Conservation (phyloP, 64 coral and sea anemone species). For the Anthopleura sola region DNA sequence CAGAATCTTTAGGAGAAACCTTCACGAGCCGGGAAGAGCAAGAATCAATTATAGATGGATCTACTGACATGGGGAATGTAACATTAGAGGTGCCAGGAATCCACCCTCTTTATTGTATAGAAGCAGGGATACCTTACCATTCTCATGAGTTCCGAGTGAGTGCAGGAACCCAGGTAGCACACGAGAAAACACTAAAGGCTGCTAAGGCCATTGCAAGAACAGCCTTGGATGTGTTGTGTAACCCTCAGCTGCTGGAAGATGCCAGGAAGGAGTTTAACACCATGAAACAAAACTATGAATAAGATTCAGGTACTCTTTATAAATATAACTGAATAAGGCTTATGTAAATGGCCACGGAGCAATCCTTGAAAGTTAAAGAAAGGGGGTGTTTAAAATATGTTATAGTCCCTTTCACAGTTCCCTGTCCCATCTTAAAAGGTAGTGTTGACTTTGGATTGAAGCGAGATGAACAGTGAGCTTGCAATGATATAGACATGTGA, state of each 20-base stretch:
- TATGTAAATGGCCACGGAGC: too few species aligned
- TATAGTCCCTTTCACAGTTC: too few species aligned
- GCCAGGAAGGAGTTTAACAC: constrained; percentile 39
- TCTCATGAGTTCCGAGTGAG: constrained; percentile 48
- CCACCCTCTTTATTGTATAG: constrained; percentile 57
- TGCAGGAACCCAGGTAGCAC: constrained; percentile 39
- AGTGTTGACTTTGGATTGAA: too few species aligned
- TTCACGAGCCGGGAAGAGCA: constrained; percentile 40
- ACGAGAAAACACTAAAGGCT: constrained; percentile 43
- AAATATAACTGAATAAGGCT: too few species aligned
- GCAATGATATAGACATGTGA: too few species aligned
- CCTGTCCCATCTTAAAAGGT: too few species aligned
- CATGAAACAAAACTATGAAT: constrained; percentile 2
- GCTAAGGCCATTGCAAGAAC: constrained; percentile 54
- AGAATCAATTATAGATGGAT: constrained; percentile 42
- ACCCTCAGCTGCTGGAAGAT: constrained; percentile 15
- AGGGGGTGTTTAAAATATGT: too few species aligned
- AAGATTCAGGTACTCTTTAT: neutral
- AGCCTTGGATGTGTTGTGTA: constrained; percentile 51
- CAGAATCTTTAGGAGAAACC: constrained; percentile 36
- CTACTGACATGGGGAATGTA: constrained; percentile 79
- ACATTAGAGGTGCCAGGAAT: constrained; percentile 48
- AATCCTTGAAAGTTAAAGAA: too few species aligned
- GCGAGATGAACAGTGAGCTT: too few species aligned
- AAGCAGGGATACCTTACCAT: constrained; percentile 38